Evolutionary conservation across 2,113 vertebrate genomes (phyloP).

Genomic region (Pollachius pollachius): DNA sequence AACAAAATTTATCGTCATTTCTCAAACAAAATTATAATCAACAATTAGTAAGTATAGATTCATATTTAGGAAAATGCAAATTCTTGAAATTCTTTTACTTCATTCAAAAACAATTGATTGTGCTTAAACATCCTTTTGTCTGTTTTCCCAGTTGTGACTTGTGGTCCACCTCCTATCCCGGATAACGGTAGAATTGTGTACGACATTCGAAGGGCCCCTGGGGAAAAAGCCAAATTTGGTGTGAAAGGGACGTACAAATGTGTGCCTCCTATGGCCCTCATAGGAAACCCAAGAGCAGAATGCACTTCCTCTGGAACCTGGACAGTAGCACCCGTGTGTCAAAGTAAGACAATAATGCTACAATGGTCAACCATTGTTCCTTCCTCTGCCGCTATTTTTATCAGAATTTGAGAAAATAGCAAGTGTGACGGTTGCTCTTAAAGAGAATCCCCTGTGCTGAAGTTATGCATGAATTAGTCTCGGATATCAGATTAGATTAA

Average conservation of each 20-base stretch:
- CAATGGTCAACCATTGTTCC: too few relatives aligned
- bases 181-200: constrained; percentile 68
- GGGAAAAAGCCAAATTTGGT: constrained; percentile 61
- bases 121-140: not conserved
- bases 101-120: not conserved
- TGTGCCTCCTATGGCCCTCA: constrained; percentile 66
- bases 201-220: constrained; percentile 25
- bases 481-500: too few relatives aligned
- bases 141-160: constrained; percentile 73
- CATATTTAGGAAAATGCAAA: too few relatives aligned
- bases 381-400: too few relatives aligned
- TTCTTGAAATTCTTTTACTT: not conserved
- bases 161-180: constrained; percentile 74
- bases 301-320: constrained; percentile 80
- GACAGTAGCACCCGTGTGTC: constrained; percentile 81
- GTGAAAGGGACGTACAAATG: constrained; percentile 75
- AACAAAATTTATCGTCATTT: not conserved
- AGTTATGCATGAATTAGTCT: not conserved
- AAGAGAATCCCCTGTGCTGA: not conserved
- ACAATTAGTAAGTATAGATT: not conserved
- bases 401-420: too few relatives aligned
- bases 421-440: too few relatives aligned
- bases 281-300: constrained; percentile 75
- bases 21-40: not conserved
- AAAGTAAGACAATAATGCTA: constrained; percentile 54